A percentile compares a stretch with the other conserved stretches of the same genome.
Evolutionary conservation across 2,113 vertebrate genomes (phyloP).

Genomic region (Rhinichthys klamathensis): DNA sequence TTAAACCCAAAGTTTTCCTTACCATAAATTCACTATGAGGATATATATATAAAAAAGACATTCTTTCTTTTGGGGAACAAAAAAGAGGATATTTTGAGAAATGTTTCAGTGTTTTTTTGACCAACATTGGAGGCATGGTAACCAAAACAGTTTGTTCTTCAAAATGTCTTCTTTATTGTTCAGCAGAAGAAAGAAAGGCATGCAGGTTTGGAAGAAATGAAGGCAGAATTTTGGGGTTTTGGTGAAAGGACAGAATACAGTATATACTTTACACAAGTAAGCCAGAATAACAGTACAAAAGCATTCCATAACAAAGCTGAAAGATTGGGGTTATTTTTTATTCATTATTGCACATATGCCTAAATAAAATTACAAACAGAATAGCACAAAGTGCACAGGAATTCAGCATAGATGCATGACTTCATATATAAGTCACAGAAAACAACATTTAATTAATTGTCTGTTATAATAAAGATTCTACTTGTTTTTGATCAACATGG

Average conservation of each 20-base stretch:
- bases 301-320: neutral
- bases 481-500: slow-evolving; percentile 66
- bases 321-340: neutral
- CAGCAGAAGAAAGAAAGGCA: neutral
- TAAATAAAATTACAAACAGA: neutral
- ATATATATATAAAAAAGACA: too few species aligned
- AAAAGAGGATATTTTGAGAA: too few species aligned
- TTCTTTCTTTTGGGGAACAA: too few species aligned
- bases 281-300: neutral
- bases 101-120: too few species aligned
- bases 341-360: neutral
- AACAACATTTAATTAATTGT: neutral
- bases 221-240: neutral
- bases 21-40: too few species aligned
- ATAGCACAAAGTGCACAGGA: neutral
- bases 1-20: too few species aligned
- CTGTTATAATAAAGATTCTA: neutral
- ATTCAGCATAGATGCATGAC: neutral
- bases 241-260: neutral
- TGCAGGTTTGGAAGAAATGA: neutral
- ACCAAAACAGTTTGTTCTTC: neutral
- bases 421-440: neutral
- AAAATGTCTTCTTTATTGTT: neutral
- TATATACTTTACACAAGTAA: neutral
- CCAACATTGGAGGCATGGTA: too few species aligned